Evolutionary conservation across 2,113 vertebrate species (phyloP).

Genomic region (crab-eating macaque (Macaca fascicularis)): T2T-MFA8v1.1 NC_088385.1:50276501-50277000

Average conservation of each 20-base stretch:
- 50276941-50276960: background rate
- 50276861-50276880: background rate
- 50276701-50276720: background rate
- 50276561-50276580: background rate
- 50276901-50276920: background rate
- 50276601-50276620: background rate
- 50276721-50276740: background rate
- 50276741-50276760: conserved; percentile 33
- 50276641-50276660: background rate
- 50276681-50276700: background rate
- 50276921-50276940: background rate
- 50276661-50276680: background rate
- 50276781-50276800: conserved; percentile 32
- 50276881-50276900: background rate
- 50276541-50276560: background rate
- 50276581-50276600: background rate
- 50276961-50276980: background rate
- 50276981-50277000: background rate
- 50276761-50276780: conserved; percentile 42
- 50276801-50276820: background rate
- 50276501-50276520: conserved; percentile 15
- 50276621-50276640: background rate
- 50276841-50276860: background rate
- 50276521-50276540: background rate
- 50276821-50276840: background rate